Evolutionary conservation across 1,140 invertebrate genomes (phyloP), one percentile per base, ranked within the genome.

Genomic region (Diachasmimorpha longicaudata): DNA sequence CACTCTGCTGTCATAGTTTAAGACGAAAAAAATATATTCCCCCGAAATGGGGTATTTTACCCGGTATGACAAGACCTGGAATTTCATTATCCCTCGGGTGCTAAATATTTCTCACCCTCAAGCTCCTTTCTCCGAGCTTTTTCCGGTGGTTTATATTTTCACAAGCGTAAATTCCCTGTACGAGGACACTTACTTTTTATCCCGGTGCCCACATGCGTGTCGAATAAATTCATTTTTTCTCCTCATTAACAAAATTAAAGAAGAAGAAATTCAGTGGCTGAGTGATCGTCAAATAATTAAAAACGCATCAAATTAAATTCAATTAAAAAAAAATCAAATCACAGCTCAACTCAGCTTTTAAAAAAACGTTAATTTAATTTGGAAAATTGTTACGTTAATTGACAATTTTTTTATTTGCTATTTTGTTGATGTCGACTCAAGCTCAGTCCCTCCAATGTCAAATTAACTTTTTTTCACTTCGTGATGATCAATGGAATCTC

Each of bases 151-250:
- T 71, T 71, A 21, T 71, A 16, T 39, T 31, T 36, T 46, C 69
- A 70, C 16, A 23, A 9, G 16, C 25, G n/a, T 14, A 21, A 46
- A 39, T 68, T 70, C 36, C 52, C 25, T 52, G 36, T 75, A 39
- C 74, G 68, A 75, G 37, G 68, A 75, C 67, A 75, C 68, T 42
- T 70, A 16, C n/a, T 36, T 75, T 39, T 70, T 52, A 63, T 63
- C 58, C 58, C 58, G 58, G 74, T 75, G 74, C 72, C 71, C 67
- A 73, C 75, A 72, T 68, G 75, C 70, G 70, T 76, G 55, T 76
- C 58, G 19, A 63, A 25, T 63, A 63, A 63, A 63, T 63, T 63
- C 58, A 42, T 42, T 42, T 31, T 31, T 70, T 55, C 31, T n/a
- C 37, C 71, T 48, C n/a, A 39, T 37, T 70, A 23, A 70, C 23